Base-by-base conservation (phyloP, 2,888 invertebrate genomes). In the Aleiodes alternator region DNA sequence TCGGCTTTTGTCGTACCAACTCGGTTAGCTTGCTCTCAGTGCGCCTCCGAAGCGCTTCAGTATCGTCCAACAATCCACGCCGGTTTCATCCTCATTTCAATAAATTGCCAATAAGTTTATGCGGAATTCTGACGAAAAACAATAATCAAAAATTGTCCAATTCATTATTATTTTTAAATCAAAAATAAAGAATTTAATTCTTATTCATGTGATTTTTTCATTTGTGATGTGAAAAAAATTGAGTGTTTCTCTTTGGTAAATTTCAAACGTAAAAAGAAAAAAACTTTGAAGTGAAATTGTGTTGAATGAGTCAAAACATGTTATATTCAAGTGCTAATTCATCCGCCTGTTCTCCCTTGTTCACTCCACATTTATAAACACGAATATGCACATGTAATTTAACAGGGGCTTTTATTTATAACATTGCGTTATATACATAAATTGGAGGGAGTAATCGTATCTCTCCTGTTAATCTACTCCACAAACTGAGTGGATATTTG, bases 1-100 rank as follows among this genome's bases (percentile, higher is more conserved):
- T 71, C 70, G 76, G 73, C 73, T 78, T 53, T 75, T 71, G 68
- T 75, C 78, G 75, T 72, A 69, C 73, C 55, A 77, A 76, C 69
- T 76, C 76, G 70, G 73, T 74, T 73, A 71, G 72, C 73, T 76
- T 76, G 74, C 75, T 70, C 70, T 71, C 78, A 74, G 78, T 79
- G 79, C 78, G 78, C 73, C 71, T 76, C 74, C 74, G 73, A 70
- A 80, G 73, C 79, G 79, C 76, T 61, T 59, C 66, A 64, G 72
- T 73, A 75, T 76, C 72, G 31, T 73, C 78, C 72, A 73, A 38
- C 53, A 59, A 72, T 43, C 57, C 72, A 69, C 64, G 43, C 53
- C 51, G 56, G 53, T 51, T 55, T 57, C 68, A 53, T 69, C 34
- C 43, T 69, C 76, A 16, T 69, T 64, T 61, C 76, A 51, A 50